Base-by-base conservation (phyloP, 2,113 vertebrate species). In the Bungarus multicinctus region DNA sequence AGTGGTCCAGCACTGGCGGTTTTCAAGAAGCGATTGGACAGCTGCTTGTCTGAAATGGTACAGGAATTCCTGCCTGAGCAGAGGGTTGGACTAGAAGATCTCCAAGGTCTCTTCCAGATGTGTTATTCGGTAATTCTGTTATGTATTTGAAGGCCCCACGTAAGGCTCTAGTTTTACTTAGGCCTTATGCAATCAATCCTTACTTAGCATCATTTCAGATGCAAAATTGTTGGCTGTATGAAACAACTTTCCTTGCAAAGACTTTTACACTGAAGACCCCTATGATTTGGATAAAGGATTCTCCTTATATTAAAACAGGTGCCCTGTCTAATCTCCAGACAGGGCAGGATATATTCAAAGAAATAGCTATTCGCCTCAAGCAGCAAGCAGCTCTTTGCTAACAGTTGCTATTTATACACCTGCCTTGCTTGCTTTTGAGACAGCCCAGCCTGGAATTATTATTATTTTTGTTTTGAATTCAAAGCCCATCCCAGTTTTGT, bases 321-420 rank as follows among this genome's bases (percentile, higher is more conserved):
- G 54, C 16, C 27, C n/a, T 34, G 10, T 2, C 53, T 85, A 20
- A n/a, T 50, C 91, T 89, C 6, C n/a, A 0, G 0, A 58, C 1
- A 39, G 39, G 23, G 34, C 14, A 18, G 0, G 5, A 57, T 85
- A 64, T 8, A 43, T 50, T 87, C 0, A 0, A 89, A 89, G 69
- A 89, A 25, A 91, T 25, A 23, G 30, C 9, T 30, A 4, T 0
- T 0, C 8, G 27, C 8, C 25, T 0, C 0, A 58, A 93, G 64
- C 0, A 20, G 54, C 45, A 7, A 87, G 64, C 2, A 0, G 1
- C 14, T 22, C 0, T 0, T 45, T 45, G 23, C 47, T 43, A 9
- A 6, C 52, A 91, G 43, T 11, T 14, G 88, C 22, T 90, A 91
- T 90, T 93, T 89, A 69, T 74, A 53, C 4, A 90, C 43, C 87